Conservation (phyloP, 2,888 invertebrate species). For the Hypselothyrea guttata region DNA sequence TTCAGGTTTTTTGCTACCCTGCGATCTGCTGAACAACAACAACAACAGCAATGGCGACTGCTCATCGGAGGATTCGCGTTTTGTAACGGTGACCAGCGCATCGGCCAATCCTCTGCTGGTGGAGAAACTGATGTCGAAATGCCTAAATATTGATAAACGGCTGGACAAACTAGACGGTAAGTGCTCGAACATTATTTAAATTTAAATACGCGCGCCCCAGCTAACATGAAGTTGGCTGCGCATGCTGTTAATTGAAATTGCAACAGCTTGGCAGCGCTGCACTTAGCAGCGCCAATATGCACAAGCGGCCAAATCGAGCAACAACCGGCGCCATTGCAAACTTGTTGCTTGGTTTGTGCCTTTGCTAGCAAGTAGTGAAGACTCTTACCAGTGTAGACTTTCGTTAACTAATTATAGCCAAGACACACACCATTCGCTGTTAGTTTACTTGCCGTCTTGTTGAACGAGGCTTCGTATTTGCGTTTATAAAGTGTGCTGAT, state of each 20-base stretch:
- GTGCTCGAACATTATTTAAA: slow-evolving; percentile 17
- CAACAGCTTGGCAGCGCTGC: neutral
- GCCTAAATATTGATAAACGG: slow-evolving; percentile 64
- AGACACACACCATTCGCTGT: neutral
- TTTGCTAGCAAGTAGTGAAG: too few relatives aligned
- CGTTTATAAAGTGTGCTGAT: too few relatives aligned
- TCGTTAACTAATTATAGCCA: too few relatives aligned
- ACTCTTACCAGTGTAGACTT: too few relatives aligned
- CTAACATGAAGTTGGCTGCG: slow-evolving; percentile 14
- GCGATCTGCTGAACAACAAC: slow-evolving; percentile 64
- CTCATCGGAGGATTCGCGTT: slow-evolving; percentile 61
- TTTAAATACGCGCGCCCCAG: slow-evolving; percentile 13
- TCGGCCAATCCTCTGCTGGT: slow-evolving; percentile 94
- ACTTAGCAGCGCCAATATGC: neutral
- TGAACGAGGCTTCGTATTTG: too few relatives aligned
- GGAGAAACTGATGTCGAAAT: slow-evolving; percentile 89
- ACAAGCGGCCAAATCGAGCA: neutral
- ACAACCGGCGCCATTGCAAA: neutral
- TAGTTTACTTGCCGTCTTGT: too few relatives aligned
- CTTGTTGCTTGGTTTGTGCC: slow-evolving; percentile 12
- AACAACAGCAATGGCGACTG: slow-evolving; percentile 51
- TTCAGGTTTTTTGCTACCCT: slow-evolving; percentile 47
- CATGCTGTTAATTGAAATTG: neutral
- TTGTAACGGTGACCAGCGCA: slow-evolving; percentile 80
- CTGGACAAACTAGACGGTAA: slow-evolving; percentile 77